Evolutionary conservation across 2,113 vertebrate genomes (phyloP).

Genomic region (Hiodon alosoides): DNA sequence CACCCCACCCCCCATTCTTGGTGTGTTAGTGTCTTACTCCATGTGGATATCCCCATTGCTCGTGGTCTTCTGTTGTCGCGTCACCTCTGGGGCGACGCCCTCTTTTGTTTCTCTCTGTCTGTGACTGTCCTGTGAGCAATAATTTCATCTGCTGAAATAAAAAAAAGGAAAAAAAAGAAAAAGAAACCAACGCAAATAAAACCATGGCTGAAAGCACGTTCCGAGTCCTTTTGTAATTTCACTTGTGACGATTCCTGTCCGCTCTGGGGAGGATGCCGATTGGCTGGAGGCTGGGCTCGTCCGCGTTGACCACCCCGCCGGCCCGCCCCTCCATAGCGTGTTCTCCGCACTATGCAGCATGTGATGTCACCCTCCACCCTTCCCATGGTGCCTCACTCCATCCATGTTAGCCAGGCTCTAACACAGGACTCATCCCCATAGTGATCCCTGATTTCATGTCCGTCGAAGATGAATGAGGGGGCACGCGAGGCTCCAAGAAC

Average conservation of each 20-base stretch:
- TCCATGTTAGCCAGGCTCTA: background rate
- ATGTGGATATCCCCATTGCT: background rate
- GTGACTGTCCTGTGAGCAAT: constrained; percentile 37
- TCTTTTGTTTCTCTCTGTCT: constrained; percentile 33
- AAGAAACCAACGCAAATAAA: constrained; percentile 50
- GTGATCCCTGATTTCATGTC: background rate
- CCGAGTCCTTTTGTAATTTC: constrained; percentile 68
- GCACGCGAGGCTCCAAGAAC: background rate
- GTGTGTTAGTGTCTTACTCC: background rate
- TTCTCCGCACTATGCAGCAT: background rate
- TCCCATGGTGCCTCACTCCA: constrained; percentile 2
- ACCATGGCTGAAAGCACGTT: constrained; percentile 68
- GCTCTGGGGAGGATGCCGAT: background rate
- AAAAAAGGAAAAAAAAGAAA: constrained; percentile 17
- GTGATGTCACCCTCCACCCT: background rate
- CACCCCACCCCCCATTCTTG: background rate
- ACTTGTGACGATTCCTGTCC: constrained; percentile 66
- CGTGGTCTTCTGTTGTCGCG: background rate
- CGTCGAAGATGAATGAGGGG: background rate
- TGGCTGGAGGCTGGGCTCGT: background rate
- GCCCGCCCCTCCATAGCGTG: background rate
- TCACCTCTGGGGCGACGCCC: constrained; percentile 22
- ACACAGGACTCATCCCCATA: background rate
- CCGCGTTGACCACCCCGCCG: no score
- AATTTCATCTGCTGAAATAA: background rate